Conservation (phyloP, 2,888 invertebrate genomes). For the Sphinx pinastri region DNA sequence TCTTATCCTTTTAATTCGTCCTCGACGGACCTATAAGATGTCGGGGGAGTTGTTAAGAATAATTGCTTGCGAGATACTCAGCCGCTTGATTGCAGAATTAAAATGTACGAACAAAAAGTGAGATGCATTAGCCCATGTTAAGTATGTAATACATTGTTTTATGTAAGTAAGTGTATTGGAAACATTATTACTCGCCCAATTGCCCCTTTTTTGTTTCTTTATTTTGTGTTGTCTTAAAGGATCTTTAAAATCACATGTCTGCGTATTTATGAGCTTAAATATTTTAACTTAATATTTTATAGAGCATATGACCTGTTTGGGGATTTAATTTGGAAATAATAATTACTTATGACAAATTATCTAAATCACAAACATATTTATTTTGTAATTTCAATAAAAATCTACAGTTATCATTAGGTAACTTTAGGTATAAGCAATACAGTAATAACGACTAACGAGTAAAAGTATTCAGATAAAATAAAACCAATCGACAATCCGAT, state of each 20-base stretch:
- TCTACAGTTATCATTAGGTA: no score
- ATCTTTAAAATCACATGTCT: background rate
- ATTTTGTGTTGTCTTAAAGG: background rate
- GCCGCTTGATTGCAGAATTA: constrained; percentile 66
- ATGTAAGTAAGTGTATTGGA: constrained; percentile 16
- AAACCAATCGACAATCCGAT: background rate
- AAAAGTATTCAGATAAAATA: background rate
- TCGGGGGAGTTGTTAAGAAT: constrained; percentile 62
- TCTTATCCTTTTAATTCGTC: constrained; percentile 81
- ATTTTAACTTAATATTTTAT: no score
- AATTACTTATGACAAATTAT: no score
- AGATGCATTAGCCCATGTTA: constrained; percentile 45
- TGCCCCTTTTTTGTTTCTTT: background rate
- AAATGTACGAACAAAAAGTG: constrained; percentile 59
- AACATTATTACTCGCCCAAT: constrained; percentile 11
- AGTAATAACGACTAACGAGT: background rate
- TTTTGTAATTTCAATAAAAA: no score
- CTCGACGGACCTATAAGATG: constrained; percentile 65
- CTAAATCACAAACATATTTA: no score
- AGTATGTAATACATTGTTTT: constrained; percentile 18
- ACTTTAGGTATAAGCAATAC: background rate
- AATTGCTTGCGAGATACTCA: constrained; percentile 70
- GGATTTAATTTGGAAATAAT: no score
- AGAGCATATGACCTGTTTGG: no score
- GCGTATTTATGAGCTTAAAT: no score